Evolutionary conservation across 1,140 invertebrate genomes (phyloP), one percentile per base, ranked within the genome.

Genomic region (Scaptodrosophila lebanonensis): DNA sequence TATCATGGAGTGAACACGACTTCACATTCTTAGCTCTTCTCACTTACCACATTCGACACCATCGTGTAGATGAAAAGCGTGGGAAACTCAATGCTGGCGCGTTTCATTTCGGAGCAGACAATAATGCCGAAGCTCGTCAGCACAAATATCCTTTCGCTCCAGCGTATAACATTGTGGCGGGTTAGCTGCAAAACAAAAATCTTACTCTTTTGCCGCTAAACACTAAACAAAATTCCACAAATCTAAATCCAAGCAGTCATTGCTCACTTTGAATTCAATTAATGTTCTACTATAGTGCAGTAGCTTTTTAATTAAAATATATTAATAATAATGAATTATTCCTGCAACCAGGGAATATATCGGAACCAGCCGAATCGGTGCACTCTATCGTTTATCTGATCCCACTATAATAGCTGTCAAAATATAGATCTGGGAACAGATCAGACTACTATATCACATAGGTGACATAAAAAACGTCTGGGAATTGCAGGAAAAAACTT

Each of bases 91-190:
- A 57, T 56, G 7, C 8, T 1, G 1, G 22, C 16, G 6, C 44
- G 43, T 0, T 17, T 43, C 58, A 53, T 66, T 25, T 68, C 51
- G 2, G 56, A 50, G 20, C 35, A 56, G 3, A 67, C 44, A 18
- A 71, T 67, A 25, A 71, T 66, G 5, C 59, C 58, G 29, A 67
- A 67, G 25, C 54, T 64, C 8, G 65, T 67, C 1, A 67, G 30
- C 6, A 67, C 65, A 54, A 54, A 67, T 0, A 67, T 16, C 2
- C 65, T 53, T 27, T 67, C 65, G 20, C 65, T 67, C 65, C 65
- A 67, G 11, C 60, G 54, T 25, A 67, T 67, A 1, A 64, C 13
- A 45, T 53, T 64, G 29, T 54, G 42, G 1, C 65, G 65, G 1
- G 25, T 17, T 2, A 68, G 16, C 65, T 68, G 11, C 1, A 48